Base-by-base conservation (phyloP, 2,888 invertebrate species). In the Cheilosia grossa region DNA sequence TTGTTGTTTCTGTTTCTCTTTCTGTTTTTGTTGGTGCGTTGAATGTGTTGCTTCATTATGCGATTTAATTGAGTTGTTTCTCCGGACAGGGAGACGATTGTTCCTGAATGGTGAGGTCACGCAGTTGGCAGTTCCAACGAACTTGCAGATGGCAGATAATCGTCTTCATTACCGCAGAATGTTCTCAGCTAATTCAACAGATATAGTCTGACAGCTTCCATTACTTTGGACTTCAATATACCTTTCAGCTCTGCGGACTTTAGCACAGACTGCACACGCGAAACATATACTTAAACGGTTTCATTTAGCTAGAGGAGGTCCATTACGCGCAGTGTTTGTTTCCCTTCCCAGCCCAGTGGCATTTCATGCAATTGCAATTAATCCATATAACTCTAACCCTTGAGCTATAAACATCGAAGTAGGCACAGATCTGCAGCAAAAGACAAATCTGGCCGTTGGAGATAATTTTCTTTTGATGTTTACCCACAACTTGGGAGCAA, bases 1-100 rank as follows among this genome's bases (percentile, higher is more conserved):
- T 30, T 53, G 47, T 27, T 37, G 17, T 47, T 21, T 21, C n/a
- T 51, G n/a, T 30, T 33, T 15, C 21, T n/a, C n/a, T n/a, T n/a
- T 64, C 3, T 27, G 27, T 27, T 27, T 27, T 27, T 27, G 33
- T 17, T 40, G 59, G 30, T 49, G 33, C 33, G 27, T 37, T 58
- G 56, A n/a, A 49, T 49, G 61, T 21, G 27, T 61, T 51, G 42
- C 53, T 63, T 63, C 73, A 73, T 63, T 67, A 37, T 27, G 58
- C 70, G 27, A 24, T 54, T 78, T 79, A 79, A 79, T 79, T 79
- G 72, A 79, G 79, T 72, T 79, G 72, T 72, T 63, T 19, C n/a
- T 51, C 42, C 49, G 72, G 40, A 79, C 79, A 79, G 64, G 40
- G 24, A 56, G 37, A 51, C 72, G 79, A 72, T 79, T 79, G 79